These are phyloP conservation scores for Patiria pectinifera DNA, from an alignment of 53 echinoderm and acorn worm genomes.

Conservation along the genomic window DNA sequence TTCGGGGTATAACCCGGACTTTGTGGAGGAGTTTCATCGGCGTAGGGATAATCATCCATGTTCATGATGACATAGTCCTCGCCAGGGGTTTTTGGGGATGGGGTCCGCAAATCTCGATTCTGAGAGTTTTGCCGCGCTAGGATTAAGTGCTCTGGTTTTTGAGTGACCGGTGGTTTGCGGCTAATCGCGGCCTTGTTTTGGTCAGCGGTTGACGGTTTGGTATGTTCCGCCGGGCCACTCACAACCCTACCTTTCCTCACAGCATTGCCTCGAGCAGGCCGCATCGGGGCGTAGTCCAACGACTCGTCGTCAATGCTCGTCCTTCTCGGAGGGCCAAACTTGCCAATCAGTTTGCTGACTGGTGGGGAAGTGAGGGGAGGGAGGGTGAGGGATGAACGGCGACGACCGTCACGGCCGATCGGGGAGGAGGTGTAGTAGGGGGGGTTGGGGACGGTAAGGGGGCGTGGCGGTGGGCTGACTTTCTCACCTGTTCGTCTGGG, in stretches of 20 bases:
- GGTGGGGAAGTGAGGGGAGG: slow-evolving; percentile 42
- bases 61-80: not conserved
- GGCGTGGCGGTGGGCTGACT: slow-evolving; percentile 30
- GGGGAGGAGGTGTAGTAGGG: not conserved
- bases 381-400: slow-evolving; percentile 16
- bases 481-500: slow-evolving; percentile 93
- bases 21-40: not conserved
- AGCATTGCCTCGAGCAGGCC: not conserved
- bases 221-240: not conserved
- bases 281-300: not conserved
- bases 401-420: not conserved
- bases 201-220: not conserved
- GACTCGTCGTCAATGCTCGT: slow-evolving; percentile 17
- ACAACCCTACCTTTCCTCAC: not conserved
- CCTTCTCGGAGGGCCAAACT: slow-evolving; percentile 1
- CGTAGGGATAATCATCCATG: not conserved
- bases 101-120: not conserved
- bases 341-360: slow-evolving; percentile 16
- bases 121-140: not conserved
- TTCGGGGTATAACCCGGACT: not conserved
- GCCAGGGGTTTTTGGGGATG: not conserved
- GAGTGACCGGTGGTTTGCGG: not conserved
- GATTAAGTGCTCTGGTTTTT: slow-evolving; percentile 2
- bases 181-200: not conserved
- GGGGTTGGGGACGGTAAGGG: not conserved